A percentile compares a stretch with the other conserved stretches of the same genome.
These are phyloP conservation scores for Phyllotreta cruciferae DNA, from an alignment of 2,888 invertebrate genomes.

Conservation along the genomic window DNA sequence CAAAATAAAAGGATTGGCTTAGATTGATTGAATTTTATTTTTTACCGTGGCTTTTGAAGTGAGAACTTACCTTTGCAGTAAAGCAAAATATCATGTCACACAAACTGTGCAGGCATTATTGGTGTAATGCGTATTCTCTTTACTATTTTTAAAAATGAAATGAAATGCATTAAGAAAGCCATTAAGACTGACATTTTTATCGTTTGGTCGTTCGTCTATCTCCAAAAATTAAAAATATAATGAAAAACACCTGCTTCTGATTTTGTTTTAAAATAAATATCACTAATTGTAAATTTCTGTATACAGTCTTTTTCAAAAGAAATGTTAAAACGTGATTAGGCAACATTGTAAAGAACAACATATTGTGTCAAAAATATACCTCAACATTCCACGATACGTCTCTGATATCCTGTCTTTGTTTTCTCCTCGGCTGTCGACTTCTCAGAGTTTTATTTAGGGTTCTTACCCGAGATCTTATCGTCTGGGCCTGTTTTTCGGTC, in stretches of 20 bases:
- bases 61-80: conserved; percentile 2
- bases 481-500: conserved; percentile 78
- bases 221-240: conserved; percentile 12
- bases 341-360: conserved; percentile 22
- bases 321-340: conserved; percentile 7
- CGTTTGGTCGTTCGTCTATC: conserved; percentile 5
- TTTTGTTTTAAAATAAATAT: no score
- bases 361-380: conserved; percentile 59
- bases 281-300: no score
- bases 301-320: not conserved
- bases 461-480: conserved; percentile 75
- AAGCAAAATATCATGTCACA: conserved; percentile 6
- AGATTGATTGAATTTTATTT: no score
- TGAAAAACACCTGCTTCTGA: not conserved
- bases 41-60: no score
- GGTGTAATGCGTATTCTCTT: conserved; percentile 1
- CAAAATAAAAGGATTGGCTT: no score
- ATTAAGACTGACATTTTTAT: not conserved
- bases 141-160: conserved; percentile 15
- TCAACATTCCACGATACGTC: conserved; percentile 85
- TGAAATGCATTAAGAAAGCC: conserved; percentile 16
- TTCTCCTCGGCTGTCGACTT: conserved; percentile 68
- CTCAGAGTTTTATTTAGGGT: conserved; percentile 80
- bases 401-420: conserved; percentile 72
- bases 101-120: not conserved